Evolutionary conservation across 2,113 vertebrate species (phyloP), one percentile per base, ranked within the genome.

Genomic region (Thunnus maccoyii): DNA sequence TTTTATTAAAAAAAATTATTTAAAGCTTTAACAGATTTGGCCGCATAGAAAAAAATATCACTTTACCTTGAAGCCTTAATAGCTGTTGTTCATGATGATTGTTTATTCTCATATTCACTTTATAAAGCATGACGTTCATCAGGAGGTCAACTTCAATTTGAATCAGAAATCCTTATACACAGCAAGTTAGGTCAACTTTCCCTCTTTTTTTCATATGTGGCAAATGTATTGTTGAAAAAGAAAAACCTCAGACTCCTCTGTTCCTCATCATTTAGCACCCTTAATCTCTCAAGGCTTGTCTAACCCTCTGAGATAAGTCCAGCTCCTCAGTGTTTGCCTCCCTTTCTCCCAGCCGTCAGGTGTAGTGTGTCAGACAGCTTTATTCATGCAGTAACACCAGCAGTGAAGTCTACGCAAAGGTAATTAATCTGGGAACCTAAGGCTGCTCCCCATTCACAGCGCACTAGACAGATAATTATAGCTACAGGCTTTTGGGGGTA

Each of bases 361-460:
- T 91, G 84, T 87, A 84, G 64, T 86, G 71, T 87, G 84, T 91
- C 88, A 66, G 63, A 91, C 83, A 86, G 89, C 87, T 93, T 90
- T 86, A 89, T 92, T 88, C 89, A 78, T 83, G 80, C 84, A 64
- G 77, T 64, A 81, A 83, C 73, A 66, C 80, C 86, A 80, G 70
- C 85, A 69, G 82, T 84, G 89, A 89, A 78, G 84, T 89, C 87
- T 85, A 80, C 70, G 63, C 83, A 83, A 56, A 83, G 71, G 88
- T 91, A 91, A 92, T 92, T 92, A 87, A 91, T 92, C 85, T 88
- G 84, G 36, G 89, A 91, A 91, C 89, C 84, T 63, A 76, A 89
- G 83, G 85, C 85, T 77, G 70, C 56, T 83, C 82, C 62, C 74
- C 83, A 86, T 89, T 85, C 89, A 88, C 61, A 15, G 70, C 9